phyloP scores from a whole-genome alignment of 2,113 vertebrate genomes.

The Eulacestoma nigropectus region DNA sequence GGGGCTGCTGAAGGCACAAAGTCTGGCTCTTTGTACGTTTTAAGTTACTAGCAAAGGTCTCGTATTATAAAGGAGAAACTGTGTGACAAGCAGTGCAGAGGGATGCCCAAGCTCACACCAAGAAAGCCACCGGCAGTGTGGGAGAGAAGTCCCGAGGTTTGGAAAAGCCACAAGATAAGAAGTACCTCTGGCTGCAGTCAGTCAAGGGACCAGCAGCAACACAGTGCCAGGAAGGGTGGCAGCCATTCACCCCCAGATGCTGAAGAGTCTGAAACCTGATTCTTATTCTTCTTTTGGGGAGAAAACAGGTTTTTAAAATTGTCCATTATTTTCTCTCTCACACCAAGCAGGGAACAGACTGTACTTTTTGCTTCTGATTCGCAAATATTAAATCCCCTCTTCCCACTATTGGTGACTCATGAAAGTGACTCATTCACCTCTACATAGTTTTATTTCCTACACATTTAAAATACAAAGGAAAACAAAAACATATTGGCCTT shows the following conservation, averaged over 20 bases:
- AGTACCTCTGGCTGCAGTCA: background rate
- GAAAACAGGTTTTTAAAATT: background rate
- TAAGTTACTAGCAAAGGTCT: background rate
- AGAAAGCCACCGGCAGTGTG: accelerated
- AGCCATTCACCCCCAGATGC: background rate
- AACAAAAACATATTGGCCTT: background rate
- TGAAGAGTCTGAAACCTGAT: background rate
- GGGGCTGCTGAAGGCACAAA: background rate
- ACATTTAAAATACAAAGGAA: background rate
- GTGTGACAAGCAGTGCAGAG: background rate
- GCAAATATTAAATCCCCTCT: constrained; percentile 47
- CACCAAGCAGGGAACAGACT: background rate
- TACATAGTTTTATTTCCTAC: constrained; percentile 5
- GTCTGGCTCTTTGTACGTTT: background rate
- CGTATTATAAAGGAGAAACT: background rate
- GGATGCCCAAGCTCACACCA: background rate
- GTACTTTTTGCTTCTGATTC: constrained; percentile 26
- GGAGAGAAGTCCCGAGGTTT: background rate
- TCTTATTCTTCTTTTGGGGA: background rate
- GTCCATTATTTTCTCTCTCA: background rate
- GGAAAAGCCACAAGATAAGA: background rate
- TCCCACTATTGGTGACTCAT: constrained; percentile 55
- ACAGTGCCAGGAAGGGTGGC: background rate
- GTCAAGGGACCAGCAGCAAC: background rate
- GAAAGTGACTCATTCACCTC: constrained; percentile 54